A percentile compares a stretch with the other conserved stretches of the same genome.
Conservation (phyloP, 2,113 vertebrate genomes). For the Anolis sagrei region DNA sequence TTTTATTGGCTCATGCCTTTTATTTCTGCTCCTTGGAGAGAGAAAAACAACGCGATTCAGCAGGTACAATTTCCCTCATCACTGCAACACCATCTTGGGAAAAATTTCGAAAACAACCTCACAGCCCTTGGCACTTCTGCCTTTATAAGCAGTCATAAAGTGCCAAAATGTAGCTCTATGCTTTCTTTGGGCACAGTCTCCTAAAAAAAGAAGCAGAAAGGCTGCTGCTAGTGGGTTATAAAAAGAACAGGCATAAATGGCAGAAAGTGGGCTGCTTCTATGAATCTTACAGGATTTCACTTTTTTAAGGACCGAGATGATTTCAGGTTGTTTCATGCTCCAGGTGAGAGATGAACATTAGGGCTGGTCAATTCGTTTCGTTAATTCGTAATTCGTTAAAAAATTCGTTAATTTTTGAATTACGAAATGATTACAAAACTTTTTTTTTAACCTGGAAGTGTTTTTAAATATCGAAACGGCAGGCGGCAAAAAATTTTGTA, state of each 20-base stretch:
- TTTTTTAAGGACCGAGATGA: not conserved
- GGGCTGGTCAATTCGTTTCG: no score
- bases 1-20: not conserved
- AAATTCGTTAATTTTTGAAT: no score
- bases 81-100: not conserved
- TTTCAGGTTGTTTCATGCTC: not conserved
- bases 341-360: no score
- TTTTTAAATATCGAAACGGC: no score
- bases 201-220: not conserved
- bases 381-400: no score
- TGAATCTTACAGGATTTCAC: not conserved
- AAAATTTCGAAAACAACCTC: not conserved
- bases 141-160: not conserved
- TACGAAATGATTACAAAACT: no score
- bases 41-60: not conserved
- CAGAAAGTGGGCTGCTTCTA: not conserved
- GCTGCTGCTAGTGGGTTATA: not conserved
- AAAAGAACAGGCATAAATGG: not conserved
- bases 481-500: no score
- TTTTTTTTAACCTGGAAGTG: no score
- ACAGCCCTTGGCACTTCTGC: not conserved
- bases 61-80: not conserved
- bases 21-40: not conserved
- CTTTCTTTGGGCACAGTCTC: not conserved
- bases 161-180: not conserved